A percentile compares a stretch with the other conserved stretches of the same genome.
Evolutionary conservation across 1,140 invertebrate species (phyloP).

Genomic region (Tenebrio molitor): DNA sequence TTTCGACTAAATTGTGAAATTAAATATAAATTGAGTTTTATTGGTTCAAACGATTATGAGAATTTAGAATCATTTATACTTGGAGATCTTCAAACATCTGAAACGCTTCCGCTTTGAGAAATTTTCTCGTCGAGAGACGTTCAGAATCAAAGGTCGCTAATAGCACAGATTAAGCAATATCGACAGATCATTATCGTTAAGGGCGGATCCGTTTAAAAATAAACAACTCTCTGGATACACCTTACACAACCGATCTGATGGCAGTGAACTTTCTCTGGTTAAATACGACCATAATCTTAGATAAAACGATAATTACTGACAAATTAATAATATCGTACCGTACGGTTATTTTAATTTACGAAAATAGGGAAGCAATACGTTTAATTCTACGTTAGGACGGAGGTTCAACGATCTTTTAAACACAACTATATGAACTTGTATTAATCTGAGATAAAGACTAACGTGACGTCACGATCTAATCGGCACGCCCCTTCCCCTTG

Average conservation of each 20-base stretch:
- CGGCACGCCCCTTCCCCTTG: constrained; percentile 5
- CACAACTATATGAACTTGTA: constrained; percentile 9
- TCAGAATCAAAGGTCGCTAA: constrained; percentile 38
- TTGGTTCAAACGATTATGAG: neutral
- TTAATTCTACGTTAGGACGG: constrained; percentile 14
- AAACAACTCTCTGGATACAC: constrained; percentile 1
- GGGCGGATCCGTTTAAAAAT: constrained; percentile 20
- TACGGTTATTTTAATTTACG: constrained; percentile 14
- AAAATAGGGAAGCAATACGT: constrained; percentile 29
- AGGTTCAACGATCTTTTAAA: constrained; percentile 28
- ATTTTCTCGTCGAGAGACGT: too few species aligned
- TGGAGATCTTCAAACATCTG: too few species aligned
- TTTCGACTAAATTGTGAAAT: neutral
- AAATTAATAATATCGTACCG: constrained; percentile 25
- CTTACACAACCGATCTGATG: constrained; percentile 28
- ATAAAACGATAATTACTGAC: constrained; percentile 25
- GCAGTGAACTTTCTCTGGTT: constrained; percentile 26
- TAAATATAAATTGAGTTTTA: neutral
- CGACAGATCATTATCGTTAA: constrained; percentile 18
- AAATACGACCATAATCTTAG: constrained; percentile 10
- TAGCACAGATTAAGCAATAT: constrained; percentile 34
- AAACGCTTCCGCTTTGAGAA: neutral
- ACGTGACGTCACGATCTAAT: constrained; percentile 25
- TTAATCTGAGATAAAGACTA: constrained; percentile 12
- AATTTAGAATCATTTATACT: neutral